Conservation (phyloP, 2,113 vertebrate genomes). For the Poeciliopsis retropinna region DNA sequence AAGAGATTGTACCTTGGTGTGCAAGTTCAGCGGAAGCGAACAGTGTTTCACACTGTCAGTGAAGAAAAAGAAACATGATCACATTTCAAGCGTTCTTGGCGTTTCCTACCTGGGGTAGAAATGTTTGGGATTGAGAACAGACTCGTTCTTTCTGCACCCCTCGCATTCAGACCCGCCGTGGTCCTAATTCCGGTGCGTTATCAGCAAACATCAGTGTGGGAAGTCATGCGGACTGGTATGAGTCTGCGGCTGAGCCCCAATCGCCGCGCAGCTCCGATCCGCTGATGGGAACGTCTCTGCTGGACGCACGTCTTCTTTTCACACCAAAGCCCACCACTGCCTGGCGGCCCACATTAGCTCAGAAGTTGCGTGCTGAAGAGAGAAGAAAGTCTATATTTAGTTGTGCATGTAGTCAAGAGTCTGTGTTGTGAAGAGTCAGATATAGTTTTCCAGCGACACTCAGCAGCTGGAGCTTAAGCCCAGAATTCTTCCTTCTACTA, state of each 20-base stretch:
- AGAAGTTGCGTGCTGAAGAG: constrained; percentile 34
- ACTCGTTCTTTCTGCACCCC: constrained; percentile 5
- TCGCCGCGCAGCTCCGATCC: constrained; percentile 50
- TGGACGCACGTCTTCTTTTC: constrained; percentile 55
- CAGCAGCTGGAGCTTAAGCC: neutral
- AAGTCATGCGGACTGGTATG: constrained; percentile 79
- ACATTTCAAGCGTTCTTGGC: neutral
- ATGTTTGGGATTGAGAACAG: constrained; percentile 35
- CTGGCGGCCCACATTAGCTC: constrained; percentile 50
- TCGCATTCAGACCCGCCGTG: constrained; percentile 26
- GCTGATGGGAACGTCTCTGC: constrained; percentile 61
- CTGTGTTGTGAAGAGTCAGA: constrained; percentile 24
- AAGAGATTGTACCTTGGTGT: too few relatives aligned
- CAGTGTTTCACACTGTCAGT: too few relatives aligned
- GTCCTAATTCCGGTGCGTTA: constrained; percentile 65
- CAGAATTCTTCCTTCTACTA: neutral
- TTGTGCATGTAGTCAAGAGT: constrained; percentile 31
- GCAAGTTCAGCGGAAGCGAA: too few relatives aligned
- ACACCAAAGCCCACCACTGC: constrained; percentile 48
- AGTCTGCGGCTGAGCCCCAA: constrained; percentile 58
- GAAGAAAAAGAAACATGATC: neutral
- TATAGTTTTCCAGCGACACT: constrained; percentile 2
- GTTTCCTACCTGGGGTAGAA: constrained; percentile 3
- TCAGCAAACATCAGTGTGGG: constrained; percentile 70
- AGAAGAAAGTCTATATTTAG: constrained; percentile 47